phyloP scores from a whole-genome alignment of 1,140 invertebrate genomes.

The Leptopilina clavipes region DNA sequence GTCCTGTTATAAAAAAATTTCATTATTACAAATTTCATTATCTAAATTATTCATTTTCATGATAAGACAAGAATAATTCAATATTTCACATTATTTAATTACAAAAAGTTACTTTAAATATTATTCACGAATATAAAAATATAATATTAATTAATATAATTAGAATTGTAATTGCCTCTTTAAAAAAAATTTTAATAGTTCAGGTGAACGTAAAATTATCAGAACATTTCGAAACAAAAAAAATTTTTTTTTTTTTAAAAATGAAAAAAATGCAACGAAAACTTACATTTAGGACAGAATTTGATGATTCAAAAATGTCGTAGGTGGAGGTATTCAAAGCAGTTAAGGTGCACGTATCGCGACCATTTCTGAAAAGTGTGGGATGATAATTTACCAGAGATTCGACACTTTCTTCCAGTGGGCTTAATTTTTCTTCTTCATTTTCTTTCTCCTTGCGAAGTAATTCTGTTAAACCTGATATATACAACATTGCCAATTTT shows the following conservation, averaged over 20 bases:
- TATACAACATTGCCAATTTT: constrained; percentile 91
- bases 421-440: not conserved
- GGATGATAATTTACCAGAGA: constrained; percentile 25
- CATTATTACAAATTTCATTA: no score
- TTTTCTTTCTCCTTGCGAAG: constrained; percentile 1
- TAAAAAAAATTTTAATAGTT: no score
- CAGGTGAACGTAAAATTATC: no score
- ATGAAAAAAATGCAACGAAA: not conserved
- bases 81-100: no score
- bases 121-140: no score
- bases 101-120: no score
- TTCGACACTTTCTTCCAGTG: constrained; percentile 14
- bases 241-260: no score
- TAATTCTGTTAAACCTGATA: constrained; percentile 73
- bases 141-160: no score
- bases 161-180: no score
- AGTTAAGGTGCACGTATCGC: constrained; percentile 13
- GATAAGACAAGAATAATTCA: no score
- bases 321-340: constrained; percentile 32
- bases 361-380: constrained; percentile 24
- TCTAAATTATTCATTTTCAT: no score
- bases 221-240: no score
- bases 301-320: constrained; percentile 13
- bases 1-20: not conserved
- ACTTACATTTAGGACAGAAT: constrained; percentile 17